Conservation (phyloP, 1,140 invertebrate species). For the Paracyclopina nana region DNA sequence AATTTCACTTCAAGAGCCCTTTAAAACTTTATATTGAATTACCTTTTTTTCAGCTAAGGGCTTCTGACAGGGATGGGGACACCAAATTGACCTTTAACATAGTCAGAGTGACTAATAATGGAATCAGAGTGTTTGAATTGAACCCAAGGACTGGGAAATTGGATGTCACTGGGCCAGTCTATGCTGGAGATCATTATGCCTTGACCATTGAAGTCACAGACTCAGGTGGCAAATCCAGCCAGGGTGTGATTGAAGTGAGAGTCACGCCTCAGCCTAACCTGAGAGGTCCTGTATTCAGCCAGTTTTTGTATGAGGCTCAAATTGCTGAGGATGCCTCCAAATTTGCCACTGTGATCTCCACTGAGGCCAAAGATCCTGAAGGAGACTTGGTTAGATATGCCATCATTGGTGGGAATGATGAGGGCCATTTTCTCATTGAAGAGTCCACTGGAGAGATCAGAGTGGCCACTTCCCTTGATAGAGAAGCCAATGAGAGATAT, state of each 20-base stretch:
- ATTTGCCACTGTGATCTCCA: slow-evolving; percentile 14
- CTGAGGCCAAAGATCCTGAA: slow-evolving; percentile 61
- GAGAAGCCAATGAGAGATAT: slow-evolving; percentile 64
- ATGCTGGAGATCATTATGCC: slow-evolving; percentile 67
- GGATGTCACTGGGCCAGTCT: slow-evolving; percentile 39
- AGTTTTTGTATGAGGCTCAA: slow-evolving; percentile 49
- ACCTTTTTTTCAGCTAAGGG: slow-evolving; percentile 36
- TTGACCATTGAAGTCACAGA: slow-evolving; percentile 53
- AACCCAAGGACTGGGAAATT: slow-evolving; percentile 54
- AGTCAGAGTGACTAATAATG: slow-evolving; percentile 73
- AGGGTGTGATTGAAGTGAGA: slow-evolving; percentile 61
- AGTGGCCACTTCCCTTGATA: slow-evolving; percentile 56
- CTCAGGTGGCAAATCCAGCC: slow-evolving; percentile 30
- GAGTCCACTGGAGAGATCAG: slow-evolving; percentile 56
- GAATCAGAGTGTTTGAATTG: slow-evolving; percentile 59
- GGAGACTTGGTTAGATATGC: slow-evolving; percentile 64
- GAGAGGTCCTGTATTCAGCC: slow-evolving; percentile 53
- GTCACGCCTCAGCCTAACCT: slow-evolving; percentile 64
- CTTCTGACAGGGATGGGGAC: slow-evolving; percentile 62
- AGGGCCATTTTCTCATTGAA: slow-evolving; percentile 61
- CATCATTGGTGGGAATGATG: slow-evolving; percentile 61
- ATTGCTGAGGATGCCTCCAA: slow-evolving; percentile 14
- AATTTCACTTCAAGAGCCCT: neutral
- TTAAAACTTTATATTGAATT: neutral
- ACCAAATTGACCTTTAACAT: slow-evolving; percentile 65